These are phyloP conservation scores for Prionailurus viverrinus DNA, from an alignment of 2,113 vertebrate species.

Conservation along the genomic window DNA sequence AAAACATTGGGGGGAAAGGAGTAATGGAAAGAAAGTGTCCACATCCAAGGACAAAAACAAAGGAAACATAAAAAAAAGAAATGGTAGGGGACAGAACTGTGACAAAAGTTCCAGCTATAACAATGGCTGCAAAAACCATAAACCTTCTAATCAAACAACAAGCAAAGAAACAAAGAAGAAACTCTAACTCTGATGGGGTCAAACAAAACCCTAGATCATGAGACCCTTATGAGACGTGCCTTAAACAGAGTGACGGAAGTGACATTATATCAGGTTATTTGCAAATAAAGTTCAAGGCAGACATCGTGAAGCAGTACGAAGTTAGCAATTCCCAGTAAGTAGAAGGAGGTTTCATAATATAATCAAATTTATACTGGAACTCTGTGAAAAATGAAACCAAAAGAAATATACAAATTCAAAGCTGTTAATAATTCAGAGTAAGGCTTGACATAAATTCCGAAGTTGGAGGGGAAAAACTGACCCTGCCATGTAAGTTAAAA, in stretches of 20 bases:
- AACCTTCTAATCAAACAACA: neutral
- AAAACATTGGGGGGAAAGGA: neutral
- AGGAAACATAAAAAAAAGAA: neutral
- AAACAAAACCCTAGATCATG: neutral
- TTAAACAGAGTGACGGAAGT: neutral
- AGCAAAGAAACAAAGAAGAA: neutral
- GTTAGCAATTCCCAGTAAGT: neutral
- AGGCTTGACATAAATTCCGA: neutral
- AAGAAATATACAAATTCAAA: neutral
- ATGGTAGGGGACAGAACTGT: neutral
- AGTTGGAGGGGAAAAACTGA: neutral
- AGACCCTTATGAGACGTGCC: neutral
- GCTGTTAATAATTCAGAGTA: neutral
- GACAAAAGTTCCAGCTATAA: neutral
- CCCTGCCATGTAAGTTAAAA: neutral
- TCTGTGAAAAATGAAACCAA: neutral
- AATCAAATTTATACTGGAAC: neutral
- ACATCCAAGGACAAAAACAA: neutral
- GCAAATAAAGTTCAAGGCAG: neutral
- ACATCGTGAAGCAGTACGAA: neutral
- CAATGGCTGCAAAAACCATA: neutral
- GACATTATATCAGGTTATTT: neutral
- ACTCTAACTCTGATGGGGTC: neutral
- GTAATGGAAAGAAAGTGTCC: neutral
- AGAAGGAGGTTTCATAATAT: neutral